Base-by-base conservation (phyloP, 2,888 invertebrate genomes). In the Plagodis pulveraria region DNA sequence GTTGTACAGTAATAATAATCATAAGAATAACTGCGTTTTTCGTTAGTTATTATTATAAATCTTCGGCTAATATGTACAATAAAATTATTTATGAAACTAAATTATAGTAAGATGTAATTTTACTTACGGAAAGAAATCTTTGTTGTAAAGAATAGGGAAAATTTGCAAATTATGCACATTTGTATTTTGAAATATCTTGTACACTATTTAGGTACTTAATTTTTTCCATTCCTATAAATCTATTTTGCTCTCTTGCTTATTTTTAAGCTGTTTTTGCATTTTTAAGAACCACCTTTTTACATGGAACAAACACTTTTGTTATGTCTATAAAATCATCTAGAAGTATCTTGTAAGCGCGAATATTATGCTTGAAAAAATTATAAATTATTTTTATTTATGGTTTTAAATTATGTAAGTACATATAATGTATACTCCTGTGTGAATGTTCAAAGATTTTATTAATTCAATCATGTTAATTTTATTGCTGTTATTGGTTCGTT, bases 1-100 rank as follows among this genome's bases (percentile, higher is more conserved):
- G 89, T 86, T 89, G 87, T 89, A 89, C 84, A 88, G 87, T 83
- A 83, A 55, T 52, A 51, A 50, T 63, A 56, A 57, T 56, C 40
- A 32, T 63, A 68, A 68, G 66, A 62, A 62, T 60, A 65, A 63
- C 50, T 56, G 50, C 57, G 59, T 54, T 56, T 56, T 56, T 58
- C 56, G 49, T 62, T n/a, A 43, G 51, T 56, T 55, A 48, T 59
- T 35, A 36, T 36, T 36, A 32, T 6, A 41, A 55, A 45, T 49
- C 22, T 7, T 50, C 41, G 12, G 50, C 35, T 50, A n/a, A 42
- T 47, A 58, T 46, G 32, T 42, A 34, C 47, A 40, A 41, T 7
- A 40, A 50, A 35, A 50, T 50, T 40, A 45, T 51, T 10, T 40
- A 49, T 36, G 41, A 10, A 56, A 42, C 40, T 46, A 50, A 56